Base-by-base conservation (phyloP, 2,113 vertebrate species). In the Puntigrus tetrazona region DNA sequence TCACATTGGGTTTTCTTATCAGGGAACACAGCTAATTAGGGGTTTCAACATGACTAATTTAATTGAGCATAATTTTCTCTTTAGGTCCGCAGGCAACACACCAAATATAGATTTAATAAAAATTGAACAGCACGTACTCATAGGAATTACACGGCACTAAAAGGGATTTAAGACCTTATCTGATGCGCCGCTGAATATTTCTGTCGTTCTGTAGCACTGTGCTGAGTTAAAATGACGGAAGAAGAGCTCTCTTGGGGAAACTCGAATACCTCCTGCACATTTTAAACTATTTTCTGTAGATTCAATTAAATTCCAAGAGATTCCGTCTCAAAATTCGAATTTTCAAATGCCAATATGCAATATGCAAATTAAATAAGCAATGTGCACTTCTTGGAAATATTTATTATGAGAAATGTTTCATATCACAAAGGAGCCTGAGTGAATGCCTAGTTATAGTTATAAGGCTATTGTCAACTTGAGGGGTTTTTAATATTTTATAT, bases 41-140 rank as follows among this genome's bases (percentile, higher is more conserved):
- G 76, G 77, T 85, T 86, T 59, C 45, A 81, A 85, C 69, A 80
- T 67, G 80, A 67, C 72, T 88, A 85, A 87, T 88, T 86, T 67
- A 87, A 87, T 75, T 80, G 72, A 87, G 59, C 61, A 67, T 83
- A 74, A 63, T 86, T 72, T 87, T 83, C 77, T 45, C 76, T 47
- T 83, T 63, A 61, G 79, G 65, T 55, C 81, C 76, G 52, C 38
- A 25, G 84, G 88, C 88, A 79, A 70, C 57, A 52, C 61, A 76
- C 79, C 67, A 82, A 82, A 78, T 85, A 59, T 82, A 88, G 83
- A 36, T 57, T 43, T 72, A 61, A 41, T 55, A 65, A 57, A 82
- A 81, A 57, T n/a, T 11, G 77, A 77, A 73, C 83, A 41, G 77
- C 70, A 25, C 82, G 22, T 31, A 79, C 18, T 86, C 72, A n/a